Conservation (phyloP, 92 coral and sea anemone species). For the Isaurus tuberculatus region DNA sequence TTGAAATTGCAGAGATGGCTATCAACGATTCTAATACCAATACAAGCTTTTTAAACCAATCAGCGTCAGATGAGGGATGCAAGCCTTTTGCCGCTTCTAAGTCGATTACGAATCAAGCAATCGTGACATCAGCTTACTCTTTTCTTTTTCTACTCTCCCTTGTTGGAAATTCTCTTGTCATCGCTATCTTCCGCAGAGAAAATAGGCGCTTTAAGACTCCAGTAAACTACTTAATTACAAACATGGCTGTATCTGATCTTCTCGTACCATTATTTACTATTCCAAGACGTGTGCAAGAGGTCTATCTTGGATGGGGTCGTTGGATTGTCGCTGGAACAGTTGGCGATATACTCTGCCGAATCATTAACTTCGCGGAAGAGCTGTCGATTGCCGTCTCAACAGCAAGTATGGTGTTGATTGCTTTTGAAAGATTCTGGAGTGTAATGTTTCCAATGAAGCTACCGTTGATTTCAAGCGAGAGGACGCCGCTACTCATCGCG, state of each 20-base stretch:
- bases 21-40: neutral
- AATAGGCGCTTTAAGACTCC: slow-evolving; percentile 15
- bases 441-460: slow-evolving; percentile 28
- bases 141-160: slow-evolving; percentile 7
- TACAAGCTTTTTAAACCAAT: neutral
- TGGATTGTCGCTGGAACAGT: slow-evolving; percentile 12
- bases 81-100: slow-evolving; percentile 27
- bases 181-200: slow-evolving; percentile 8
- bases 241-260: slow-evolving; percentile 35
- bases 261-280: slow-evolving; percentile 18
- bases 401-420: slow-evolving; percentile 36
- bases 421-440: slow-evolving; percentile 40
- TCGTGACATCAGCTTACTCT: slow-evolving; percentile 11
- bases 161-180: slow-evolving; percentile 27
- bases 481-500: slow-evolving; percentile 10
- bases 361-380: slow-evolving; percentile 36
- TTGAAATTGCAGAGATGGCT: slow-evolving; percentile 3
- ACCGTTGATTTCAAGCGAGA: slow-evolving; percentile 25
- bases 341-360: slow-evolving; percentile 22
- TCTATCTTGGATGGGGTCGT: slow-evolving; percentile 25
- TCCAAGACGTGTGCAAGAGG: slow-evolving; percentile 38
- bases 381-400: slow-evolving; percentile 28
- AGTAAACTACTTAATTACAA: slow-evolving; percentile 22
- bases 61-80: neutral
- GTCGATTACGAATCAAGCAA: slow-evolving; percentile 7